Evolutionary conservation across 2,888 invertebrate species (phyloP), one percentile per base, ranked within the genome.

Genomic region (Mesoligia furuncula): DNA sequence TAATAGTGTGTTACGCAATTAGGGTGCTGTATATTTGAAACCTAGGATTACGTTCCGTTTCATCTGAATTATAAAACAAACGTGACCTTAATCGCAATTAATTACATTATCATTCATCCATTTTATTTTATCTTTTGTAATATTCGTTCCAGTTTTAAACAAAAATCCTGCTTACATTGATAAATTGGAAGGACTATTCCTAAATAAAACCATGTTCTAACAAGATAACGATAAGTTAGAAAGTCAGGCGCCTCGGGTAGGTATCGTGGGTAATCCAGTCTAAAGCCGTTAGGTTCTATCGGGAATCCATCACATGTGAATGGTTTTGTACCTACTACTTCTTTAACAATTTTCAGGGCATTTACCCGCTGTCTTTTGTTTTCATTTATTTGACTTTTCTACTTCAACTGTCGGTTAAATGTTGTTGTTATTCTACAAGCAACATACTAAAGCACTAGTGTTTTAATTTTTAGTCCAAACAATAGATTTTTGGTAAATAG

Each of bases 231-330:
- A 78, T 42, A 66, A 42, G 6, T 54, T 54, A 45, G 15, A 42
- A 66, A 70, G 6, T 61, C 61, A n/a, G 36, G 42, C 24, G 61
- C 45, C 51, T 36, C 61, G 42, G 24, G 39, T 77, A 54, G 24
- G 39, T 77, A 54, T 42, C 59, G 39, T n/a, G 6, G 24, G 13
- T 77, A 54, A 77, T 77, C 45, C 27, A 62, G n/a, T 31, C 61
- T n/a, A n/a, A 51, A 68, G 66, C 54, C 59, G 8, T 61, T 72
- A 7, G 66, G 20, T 80, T 73, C 20, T 36, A 61, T 79, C 45
- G n/a, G 27, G 15, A 61, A 72, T 67, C 59, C 9, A 80, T 73
- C 36, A 72, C 5, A 42, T 36, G 27, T 42, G 20, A 57, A 36
- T 45, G 42, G 66, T 66, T 66, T 39, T 61, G 15, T 66, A 59